A percentile compares a stretch with the other conserved stretches of the same genome.
Evolutionary conservation across 2,888 invertebrate species (phyloP).

Genomic region (Lumbricus terrestris): DNA sequence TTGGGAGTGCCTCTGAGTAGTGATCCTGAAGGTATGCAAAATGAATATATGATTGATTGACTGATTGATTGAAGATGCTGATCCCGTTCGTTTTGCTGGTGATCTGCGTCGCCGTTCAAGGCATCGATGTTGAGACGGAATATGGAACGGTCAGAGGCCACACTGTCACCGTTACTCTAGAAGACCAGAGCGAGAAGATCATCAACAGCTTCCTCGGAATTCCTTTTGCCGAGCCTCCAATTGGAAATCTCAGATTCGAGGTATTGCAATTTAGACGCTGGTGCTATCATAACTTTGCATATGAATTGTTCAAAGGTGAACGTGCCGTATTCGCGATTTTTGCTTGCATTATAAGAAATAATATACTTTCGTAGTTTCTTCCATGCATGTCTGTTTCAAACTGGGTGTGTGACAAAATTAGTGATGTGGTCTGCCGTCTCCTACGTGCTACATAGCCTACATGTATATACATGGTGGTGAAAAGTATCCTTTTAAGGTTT

Average conservation of each 20-base stretch:
- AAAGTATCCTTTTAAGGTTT: too few species aligned
- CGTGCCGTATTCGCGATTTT: background rate
- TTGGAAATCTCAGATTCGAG: conserved; percentile 31
- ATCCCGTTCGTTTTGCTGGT: background rate
- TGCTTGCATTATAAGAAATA: background rate
- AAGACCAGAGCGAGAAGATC: background rate
- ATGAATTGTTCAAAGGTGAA: background rate
- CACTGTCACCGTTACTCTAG: background rate
- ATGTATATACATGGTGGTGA: too few species aligned
- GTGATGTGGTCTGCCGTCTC: too few species aligned
- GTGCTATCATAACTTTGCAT: too few species aligned
- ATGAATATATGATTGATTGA: background rate
- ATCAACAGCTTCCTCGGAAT: conserved; percentile 29
- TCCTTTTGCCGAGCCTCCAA: conserved; percentile 31
- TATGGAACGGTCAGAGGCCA: conserved; percentile 18
- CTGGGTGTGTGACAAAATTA: too few species aligned
- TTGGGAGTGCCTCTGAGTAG: too few species aligned
- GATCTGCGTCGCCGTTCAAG: background rate
- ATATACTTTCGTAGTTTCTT: too few species aligned
- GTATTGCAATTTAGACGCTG: conserved; percentile 11
- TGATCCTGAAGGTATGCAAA: too few species aligned
- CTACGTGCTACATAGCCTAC: too few species aligned
- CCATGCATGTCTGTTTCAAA: too few species aligned
- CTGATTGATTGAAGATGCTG: background rate
- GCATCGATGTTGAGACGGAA: conserved; percentile 5